Evolutionary conservation across 2,888 invertebrate genomes (phyloP).

Genomic region (Apomyelois bistriatella): DNA sequence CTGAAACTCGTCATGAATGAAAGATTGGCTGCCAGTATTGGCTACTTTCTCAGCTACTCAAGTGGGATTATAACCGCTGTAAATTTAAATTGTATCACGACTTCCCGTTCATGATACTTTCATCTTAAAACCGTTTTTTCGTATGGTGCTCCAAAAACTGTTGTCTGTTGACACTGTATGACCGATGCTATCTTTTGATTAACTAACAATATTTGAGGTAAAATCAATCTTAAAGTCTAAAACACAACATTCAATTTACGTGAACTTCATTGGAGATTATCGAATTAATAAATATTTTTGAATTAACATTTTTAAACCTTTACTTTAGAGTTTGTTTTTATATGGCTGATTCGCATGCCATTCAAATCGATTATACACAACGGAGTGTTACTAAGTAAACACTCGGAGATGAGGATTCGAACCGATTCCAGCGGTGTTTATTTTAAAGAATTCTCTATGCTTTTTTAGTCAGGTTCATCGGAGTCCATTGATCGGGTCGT

Average conservation of each 20-base stretch:
- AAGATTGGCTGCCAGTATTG: neutral
- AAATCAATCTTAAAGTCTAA: constrained; percentile 10
- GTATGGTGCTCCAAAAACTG: constrained; percentile 42
- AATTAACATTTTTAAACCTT: constrained; percentile 21
- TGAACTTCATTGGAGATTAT: neutral
- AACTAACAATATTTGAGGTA: neutral
- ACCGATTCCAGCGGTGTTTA: constrained; percentile 70
- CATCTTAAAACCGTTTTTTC: constrained; percentile 33
- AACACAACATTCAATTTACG: constrained; percentile 10
- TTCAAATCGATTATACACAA: constrained; percentile 67
- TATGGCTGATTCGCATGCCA: constrained; percentile 25
- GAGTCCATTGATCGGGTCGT: constrained; percentile 53
- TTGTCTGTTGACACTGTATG: constrained; percentile 38
- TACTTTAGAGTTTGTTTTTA: constrained; percentile 31
- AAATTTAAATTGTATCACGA: constrained; percentile 40
- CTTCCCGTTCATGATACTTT: constrained; percentile 40
- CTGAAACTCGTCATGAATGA: neutral
- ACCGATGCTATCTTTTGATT: constrained; percentile 43
- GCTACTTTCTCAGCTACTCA: constrained; percentile 24
- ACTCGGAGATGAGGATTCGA: constrained; percentile 63
- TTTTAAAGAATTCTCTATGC: constrained; percentile 65
- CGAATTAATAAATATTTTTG: neutral
- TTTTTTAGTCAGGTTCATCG: constrained; percentile 61
- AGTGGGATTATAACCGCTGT: constrained; percentile 33
- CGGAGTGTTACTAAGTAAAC: constrained; percentile 76